Base-by-base conservation (phyloP, 2,888 invertebrate genomes). In the Phalangium opilio region DNA sequence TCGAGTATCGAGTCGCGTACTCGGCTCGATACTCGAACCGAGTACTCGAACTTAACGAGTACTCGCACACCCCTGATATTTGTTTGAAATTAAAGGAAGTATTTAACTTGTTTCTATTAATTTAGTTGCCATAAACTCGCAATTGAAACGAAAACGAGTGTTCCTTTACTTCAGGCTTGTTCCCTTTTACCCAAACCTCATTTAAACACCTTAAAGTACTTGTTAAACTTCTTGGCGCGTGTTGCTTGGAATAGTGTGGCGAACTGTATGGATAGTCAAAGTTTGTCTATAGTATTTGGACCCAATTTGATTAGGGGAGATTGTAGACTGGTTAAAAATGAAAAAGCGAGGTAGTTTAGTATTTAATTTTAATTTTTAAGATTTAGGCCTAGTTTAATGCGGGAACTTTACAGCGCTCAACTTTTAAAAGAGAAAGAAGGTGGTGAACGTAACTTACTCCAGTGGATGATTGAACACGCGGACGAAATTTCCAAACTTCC, bases 191-290 rank as follows among this genome's bases (percentile, higher is more conserved):
- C 87, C 18, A 71, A 76, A 34, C 73, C 79, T 61, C 80, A 84
- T 66, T 72, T 87, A 20, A 79, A 82, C 63, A 78, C 83, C 2
- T 66, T 90, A 33, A 78, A 81, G 52, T 87, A 81, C 69, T 73
- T 86, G 49, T 64, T 74, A 47, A 64, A 78, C 74, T 76, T 85
- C 60, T 66, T 86, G 41, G 72, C 75, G 57, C 75, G 74, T 59
- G 76, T 90, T 27, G 75, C 83, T 7, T 69, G 73, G 27, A 73
- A 76, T 59, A 76, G 79, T 44, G 72, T 74, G 43, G 71, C 73
- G 43, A 90, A 90, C 64, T 78, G 81, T 65, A 91, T 91, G 90
- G 77, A 79, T 57, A 69, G 77, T 0, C 77, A 78, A 44, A 90
- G 90, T 68, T 69, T 90, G 53, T 81, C 89, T 1, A 81, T 86